Base-by-base conservation (phyloP, 1,140 invertebrate genomes). In the Stegodyphus mimosarum region DNA sequence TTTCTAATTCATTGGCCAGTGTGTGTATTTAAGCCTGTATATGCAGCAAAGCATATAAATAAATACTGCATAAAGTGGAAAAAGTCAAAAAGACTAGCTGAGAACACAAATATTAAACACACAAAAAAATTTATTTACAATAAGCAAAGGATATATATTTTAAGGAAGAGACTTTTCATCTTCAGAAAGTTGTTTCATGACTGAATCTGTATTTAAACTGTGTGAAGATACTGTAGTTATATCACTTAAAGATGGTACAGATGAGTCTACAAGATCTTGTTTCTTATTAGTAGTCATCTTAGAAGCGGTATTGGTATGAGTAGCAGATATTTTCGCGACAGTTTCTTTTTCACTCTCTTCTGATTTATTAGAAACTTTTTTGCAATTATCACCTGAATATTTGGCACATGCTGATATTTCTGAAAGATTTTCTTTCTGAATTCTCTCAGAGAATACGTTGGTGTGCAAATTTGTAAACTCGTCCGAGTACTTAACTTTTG, bases 241-340 rank as follows among this genome's bases (percentile, higher is more conserved):
- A 18, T 84, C 81, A 76, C 81, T 84, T 15, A 84, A 18, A 33
- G 81, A 84, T 17, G 81, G 81, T 17, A 84, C 73, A n/a, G 81
- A 84, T 13, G 74, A 76, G 17, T 17, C 11, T 7, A 64, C 60
- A 33, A 50, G 49, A 48, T 55, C 49, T 13, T 69, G 18, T 17
- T 70, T 51, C 50, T 75, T 48, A 6, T 9, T 18, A 15, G 64
- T 67, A 7, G 11, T 18, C 64, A 9, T n/a, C n/a, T 67, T 67
- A n/a, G 64, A 18, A 67, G 64, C 11, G 7, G 13, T n/a, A 17
- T 18, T 67, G 9, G 11, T 7, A 15, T 6, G 11, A 9, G 9
- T 15, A 5, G 55, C 9, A 33, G 33, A 33, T 33, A 33, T 33
- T 33, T 33, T 33, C 55, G 1, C 5, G 9, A 2, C 55, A 60